Base-by-base conservation (phyloP, 2,888 invertebrate genomes). In the Gymnoscelis rufifasciata region DNA sequence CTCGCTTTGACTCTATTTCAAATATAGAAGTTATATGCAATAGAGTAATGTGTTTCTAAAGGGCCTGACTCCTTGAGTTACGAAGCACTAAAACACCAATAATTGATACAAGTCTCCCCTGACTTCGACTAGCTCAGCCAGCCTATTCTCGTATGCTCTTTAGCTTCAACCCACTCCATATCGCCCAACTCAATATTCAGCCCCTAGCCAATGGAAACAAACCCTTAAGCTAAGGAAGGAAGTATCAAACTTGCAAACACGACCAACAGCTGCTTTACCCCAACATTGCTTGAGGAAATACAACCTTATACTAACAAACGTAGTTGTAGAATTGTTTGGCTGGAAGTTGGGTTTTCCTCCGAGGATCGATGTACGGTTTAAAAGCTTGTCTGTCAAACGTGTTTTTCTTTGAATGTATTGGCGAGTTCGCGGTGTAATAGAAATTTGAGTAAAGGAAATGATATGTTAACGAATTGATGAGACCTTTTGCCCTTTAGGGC, bases 161-260 rank as follows among this genome's bases (percentile, higher is more conserved):
- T 64, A 66, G 58, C 57, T 63, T 59, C 62, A 73, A 67, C 69
- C 66, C 68, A 59, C 52, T 56, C 38, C 56, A 61, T 60, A 65
- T 70, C 68, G 68, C 71, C 68, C 67, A 54, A 51, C 71, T 78
- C 75, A 73, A 76, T 75, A 79, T 78, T 75, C 78, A 74, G 57
- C 61, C 63, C 52, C 60, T 53, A 38, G 3, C 14, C 31, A 27
- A 10, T 8, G 26, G 24, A 51, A 47, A 42, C 30, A 7, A 14
- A 39, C 43, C 53, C 41, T 38, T 43, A 47, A 41, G 12, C 36
- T 28, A 37, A 28, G 8, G 10, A 1, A 13, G n/a, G 38, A 51
- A 41, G 38, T 38, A 36, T 43, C 29, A 39, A 48, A 44, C 13
- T 46, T 47, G 13, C 28, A 38, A 30, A 43, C 36, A 24, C 12